Conservation (phyloP, 2,888 invertebrate genomes). For the Carpatolechia fugitivella region DNA sequence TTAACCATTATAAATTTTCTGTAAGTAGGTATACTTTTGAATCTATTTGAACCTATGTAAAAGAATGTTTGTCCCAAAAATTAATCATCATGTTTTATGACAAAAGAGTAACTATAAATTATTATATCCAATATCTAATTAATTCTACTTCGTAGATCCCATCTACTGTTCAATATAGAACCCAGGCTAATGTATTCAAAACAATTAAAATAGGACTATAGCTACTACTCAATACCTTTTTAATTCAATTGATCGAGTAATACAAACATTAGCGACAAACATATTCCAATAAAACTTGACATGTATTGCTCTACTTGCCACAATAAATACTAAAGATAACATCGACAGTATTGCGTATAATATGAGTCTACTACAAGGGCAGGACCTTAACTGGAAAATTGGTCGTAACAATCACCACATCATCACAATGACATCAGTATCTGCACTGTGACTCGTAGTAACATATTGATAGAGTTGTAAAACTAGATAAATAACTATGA, state of each 20-base stretch:
- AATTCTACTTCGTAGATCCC: too few species aligned
- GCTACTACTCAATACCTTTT: not conserved
- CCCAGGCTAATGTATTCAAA: not conserved
- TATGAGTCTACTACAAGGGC: constrained; percentile 18
- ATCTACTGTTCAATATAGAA: too few species aligned
- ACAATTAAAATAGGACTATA: not conserved
- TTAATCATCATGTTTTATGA: too few species aligned
- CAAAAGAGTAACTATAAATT: too few species aligned
- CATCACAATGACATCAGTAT: constrained; percentile 33
- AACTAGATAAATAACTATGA: too few species aligned
- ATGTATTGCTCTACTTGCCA: constrained; percentile 6
- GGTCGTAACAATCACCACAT: constrained; percentile 27
- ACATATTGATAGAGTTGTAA: not conserved
- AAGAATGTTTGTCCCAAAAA: too few species aligned
- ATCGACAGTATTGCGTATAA: not conserved
- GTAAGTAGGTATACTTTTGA: too few species aligned
- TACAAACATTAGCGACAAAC: not conserved
- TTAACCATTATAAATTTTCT: too few species aligned
- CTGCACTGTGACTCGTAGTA: too few species aligned
- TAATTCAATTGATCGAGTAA: not conserved
- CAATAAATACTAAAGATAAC: constrained; percentile 13
- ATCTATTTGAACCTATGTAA: too few species aligned
- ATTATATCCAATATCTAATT: too few species aligned
- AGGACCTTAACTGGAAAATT: constrained; percentile 28
- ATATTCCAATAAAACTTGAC: not conserved